Evolutionary conservation across 2,797 vertebrate species (phyloP), one percentile per base, ranked within the genome.

Genomic region (Melopsittacus undulatus): DNA sequence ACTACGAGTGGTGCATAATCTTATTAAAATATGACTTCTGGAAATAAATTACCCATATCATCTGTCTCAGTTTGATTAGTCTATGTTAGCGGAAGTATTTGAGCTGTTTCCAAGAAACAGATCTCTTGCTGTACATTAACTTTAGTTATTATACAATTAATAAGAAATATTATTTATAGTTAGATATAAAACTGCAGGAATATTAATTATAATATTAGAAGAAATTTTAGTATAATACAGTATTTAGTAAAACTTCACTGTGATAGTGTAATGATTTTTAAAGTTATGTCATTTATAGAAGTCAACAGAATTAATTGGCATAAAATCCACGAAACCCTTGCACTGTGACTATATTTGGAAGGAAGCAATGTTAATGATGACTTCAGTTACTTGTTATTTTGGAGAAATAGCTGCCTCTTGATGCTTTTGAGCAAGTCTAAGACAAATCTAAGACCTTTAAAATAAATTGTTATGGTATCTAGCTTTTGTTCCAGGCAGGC

Each of bases 361-460:
- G n/a, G 48, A 90, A 87, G 52, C 89, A 89, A 89, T 70, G 14
- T 30, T 69, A 66, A 48, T 49, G 38, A 24, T 57, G 38, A 77
- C 52, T 72, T 89, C 4, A 80, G 48, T 70, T 84, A 73, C 67
- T 87, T 76, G 27, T 70, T 92, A 64, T 89, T 95, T 83, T 66
- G 77, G 42, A 94, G 78, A 93, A 95, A 64, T 63, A 85, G 38
- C 52, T 90, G 52, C 49, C 52, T 85, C 56, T 87, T 64, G 32
- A 43, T 70, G 38, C 40, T 87, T 95, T 72, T 83, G 61, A 89
- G 93, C 27, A 78, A 18, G 32, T 46, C 29, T 82, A 70, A 82
- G 67, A 90, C n/a, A 81, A 89, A 82, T 72, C 68, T 84, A 94
- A 93, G 87, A 93, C 61, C 68, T 92, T 94, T 89, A 84, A 93